Percentiles rank a stretch among this genome's conserved stretches.
Conservation (phyloP, 2,888 invertebrate genomes). For the Ecliptopera silaceata region DNA sequence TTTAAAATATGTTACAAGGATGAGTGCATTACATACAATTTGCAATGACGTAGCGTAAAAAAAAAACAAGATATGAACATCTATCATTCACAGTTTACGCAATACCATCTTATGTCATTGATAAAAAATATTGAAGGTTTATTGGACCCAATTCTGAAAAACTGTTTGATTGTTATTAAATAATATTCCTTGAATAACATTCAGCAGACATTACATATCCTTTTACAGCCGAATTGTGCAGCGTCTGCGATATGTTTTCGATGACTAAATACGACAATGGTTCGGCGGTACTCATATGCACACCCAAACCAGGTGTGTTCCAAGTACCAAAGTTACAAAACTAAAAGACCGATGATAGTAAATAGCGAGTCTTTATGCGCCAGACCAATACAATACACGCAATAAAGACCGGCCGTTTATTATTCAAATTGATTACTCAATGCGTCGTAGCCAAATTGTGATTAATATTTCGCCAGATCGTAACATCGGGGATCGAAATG, state of each 20-base stretch:
- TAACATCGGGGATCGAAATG: neutral
- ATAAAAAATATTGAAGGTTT: conserved; percentile 23
- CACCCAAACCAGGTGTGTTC: conserved; percentile 28
- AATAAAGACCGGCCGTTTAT: conserved; percentile 29
- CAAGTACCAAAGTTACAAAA: conserved; percentile 11
- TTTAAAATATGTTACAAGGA: neutral
- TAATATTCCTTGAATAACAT: conserved; percentile 9
- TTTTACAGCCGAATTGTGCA: conserved; percentile 27
- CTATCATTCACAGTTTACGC: conserved; percentile 11
- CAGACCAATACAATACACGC: conserved; percentile 9
- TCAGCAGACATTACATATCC: conserved; percentile 12
- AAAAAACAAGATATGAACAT: conserved; percentile 1
- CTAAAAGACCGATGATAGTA: conserved; percentile 18
- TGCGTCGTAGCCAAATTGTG: conserved; percentile 29
- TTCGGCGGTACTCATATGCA: conserved; percentile 13
- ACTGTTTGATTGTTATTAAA: neutral
- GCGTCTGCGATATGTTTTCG: conserved; percentile 26
- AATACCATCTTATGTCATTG: conserved; percentile 17
- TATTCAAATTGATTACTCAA: conserved; percentile 11
- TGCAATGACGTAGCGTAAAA: conserved; percentile 1
- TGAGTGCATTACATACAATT: neutral
- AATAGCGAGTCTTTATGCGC: conserved; percentile 28
- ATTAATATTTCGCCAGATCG: conserved; percentile 22
- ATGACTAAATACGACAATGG: conserved; percentile 13
- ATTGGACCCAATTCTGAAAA: conserved; percentile 2